Percentiles rank a stretch among this genome's conserved stretches.
These are phyloP conservation scores for Andrena camellia DNA, from an alignment of 2,888 invertebrate species.

Conservation along the genomic window DNA sequence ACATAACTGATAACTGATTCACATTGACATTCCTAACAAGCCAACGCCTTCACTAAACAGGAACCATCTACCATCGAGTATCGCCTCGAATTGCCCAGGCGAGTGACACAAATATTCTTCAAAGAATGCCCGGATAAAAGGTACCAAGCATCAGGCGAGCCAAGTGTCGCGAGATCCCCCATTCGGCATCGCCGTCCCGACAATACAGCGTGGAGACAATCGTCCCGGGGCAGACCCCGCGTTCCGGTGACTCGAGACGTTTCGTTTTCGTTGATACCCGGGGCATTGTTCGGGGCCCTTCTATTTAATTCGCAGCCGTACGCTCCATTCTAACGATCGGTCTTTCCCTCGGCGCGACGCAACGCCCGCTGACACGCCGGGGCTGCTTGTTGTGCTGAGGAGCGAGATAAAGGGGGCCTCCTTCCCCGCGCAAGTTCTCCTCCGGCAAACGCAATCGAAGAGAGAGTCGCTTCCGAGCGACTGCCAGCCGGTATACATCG, in stretches of 20 bases:
- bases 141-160: background rate
- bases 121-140: constrained; percentile 1
- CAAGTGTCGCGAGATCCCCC: background rate
- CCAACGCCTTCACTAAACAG: too few relatives aligned
- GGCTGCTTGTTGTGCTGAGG: constrained; percentile 35
- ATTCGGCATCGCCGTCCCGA: background rate
- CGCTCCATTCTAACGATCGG: constrained; percentile 47
- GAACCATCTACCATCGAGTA: too few relatives aligned
- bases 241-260: background rate
- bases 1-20: too few relatives aligned
- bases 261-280: constrained; percentile 8
- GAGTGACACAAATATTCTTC: background rate
- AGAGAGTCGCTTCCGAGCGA: constrained; percentile 27
- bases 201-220: background rate
- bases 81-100: too few relatives aligned
- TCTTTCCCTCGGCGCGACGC: constrained; percentile 16
- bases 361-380: constrained; percentile 32
- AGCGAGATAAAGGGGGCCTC: constrained; percentile 54
- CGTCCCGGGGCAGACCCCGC: background rate
- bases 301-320: constrained; percentile 11
- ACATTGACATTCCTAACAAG: too few relatives aligned
- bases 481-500: constrained; percentile 45
- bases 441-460: constrained; percentile 54
- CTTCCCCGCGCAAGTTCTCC: constrained; percentile 6
- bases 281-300: background rate